phyloP scores from a whole-genome alignment of 1,140 invertebrate genomes.

The Sipha flava region DNA sequence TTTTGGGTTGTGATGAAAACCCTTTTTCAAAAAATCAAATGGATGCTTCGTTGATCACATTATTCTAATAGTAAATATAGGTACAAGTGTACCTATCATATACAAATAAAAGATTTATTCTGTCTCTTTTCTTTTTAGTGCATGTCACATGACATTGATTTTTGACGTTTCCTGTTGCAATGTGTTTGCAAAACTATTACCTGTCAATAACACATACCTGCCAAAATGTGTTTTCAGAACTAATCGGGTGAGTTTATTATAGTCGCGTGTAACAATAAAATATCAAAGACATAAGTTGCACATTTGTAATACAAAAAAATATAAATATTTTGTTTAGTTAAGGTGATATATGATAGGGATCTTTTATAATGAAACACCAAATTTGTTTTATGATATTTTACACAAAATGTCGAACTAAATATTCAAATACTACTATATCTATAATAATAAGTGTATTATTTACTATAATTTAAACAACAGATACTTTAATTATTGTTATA shows the following conservation, averaged over 20 bases:
- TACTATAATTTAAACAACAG: too few species aligned
- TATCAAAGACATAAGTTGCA: neutral
- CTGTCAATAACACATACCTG: neutral
- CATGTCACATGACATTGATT: slow-evolving; percentile 4
- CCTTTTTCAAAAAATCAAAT: neutral
- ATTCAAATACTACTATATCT: too few species aligned
- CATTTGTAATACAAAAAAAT: neutral
- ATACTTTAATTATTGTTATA: too few species aligned
- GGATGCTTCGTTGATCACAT: neutral
- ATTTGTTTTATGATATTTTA: too few species aligned
- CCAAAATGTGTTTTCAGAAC: neutral
- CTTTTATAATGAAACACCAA: too few species aligned
- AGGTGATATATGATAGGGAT: too few species aligned
- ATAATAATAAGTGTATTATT: too few species aligned
- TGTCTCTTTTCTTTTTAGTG: neutral
- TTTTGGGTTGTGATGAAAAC: neutral
- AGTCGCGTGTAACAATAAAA: neutral
- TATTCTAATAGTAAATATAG: neutral
- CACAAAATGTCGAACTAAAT: too few species aligned
- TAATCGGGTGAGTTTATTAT: neutral
- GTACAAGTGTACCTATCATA: neutral
- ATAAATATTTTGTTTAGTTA: too few species aligned
- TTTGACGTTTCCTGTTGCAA: slow-evolving; percentile 18
- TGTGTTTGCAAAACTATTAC: slow-evolving; percentile 4
- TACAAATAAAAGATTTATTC: neutral